phyloP scores from a whole-genome alignment of 1,140 invertebrate species.

The Phymastichus coffea region DNA sequence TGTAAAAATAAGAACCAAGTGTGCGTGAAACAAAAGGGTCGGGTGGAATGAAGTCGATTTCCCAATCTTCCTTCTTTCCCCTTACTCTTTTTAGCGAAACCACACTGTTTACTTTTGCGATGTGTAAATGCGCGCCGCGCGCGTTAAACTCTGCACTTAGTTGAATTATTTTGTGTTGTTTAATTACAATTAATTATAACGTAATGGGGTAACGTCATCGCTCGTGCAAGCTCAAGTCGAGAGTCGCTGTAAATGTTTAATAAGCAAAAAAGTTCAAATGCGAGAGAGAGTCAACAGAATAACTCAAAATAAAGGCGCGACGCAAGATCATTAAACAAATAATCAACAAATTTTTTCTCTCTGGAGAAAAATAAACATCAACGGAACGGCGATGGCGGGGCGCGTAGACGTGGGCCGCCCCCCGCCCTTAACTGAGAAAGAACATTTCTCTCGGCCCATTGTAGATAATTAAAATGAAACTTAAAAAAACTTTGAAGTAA shows the following conservation, averaged over 20 bases:
- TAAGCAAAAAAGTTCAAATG: neutral
- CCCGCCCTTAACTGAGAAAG: slow-evolving; percentile 44
- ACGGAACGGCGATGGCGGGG: slow-evolving; percentile 54
- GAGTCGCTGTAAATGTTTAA: too few relatives aligned
- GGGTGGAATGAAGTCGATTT: too few relatives aligned
- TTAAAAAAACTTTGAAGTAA: slow-evolving; percentile 16
- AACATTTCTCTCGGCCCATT: slow-evolving; percentile 49
- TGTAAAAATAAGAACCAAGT: slow-evolving; percentile 25
- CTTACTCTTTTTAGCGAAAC: too few relatives aligned
- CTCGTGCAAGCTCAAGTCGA: slow-evolving; percentile 1
- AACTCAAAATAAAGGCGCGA: slow-evolving; percentile 49
- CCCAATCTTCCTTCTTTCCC: too few relatives aligned
- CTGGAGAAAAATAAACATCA: slow-evolving; percentile 21
- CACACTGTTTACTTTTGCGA: too few relatives aligned
- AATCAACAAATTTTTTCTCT: slow-evolving; percentile 6
- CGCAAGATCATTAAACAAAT: slow-evolving; percentile 38
- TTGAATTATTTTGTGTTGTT: slow-evolving; percentile 25
- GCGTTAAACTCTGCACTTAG: neutral
- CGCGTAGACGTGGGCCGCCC: slow-evolving; percentile 57
- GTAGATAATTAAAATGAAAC: slow-evolving; percentile 54
- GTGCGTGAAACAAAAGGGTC: too few relatives aligned
- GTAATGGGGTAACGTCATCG: slow-evolving; percentile 2
- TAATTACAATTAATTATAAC: slow-evolving; percentile 7
- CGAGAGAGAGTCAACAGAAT: slow-evolving; percentile 27
- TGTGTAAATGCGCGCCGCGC: slow-evolving; percentile 2